Base-by-base conservation (phyloP, 2,888 invertebrate genomes). In the Aleiodes alternator region DNA sequence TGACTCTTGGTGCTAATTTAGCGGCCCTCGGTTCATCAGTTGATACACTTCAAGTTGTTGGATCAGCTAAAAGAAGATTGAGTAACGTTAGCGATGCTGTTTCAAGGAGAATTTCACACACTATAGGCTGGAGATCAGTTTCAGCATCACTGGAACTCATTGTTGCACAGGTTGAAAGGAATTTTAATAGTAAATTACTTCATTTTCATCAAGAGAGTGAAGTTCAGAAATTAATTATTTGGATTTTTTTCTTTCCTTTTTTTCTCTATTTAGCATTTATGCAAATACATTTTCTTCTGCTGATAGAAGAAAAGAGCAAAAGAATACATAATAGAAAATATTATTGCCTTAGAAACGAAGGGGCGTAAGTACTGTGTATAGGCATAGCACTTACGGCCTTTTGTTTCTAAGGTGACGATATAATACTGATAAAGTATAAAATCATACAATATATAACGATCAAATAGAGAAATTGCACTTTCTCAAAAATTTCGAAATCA, bases 1-100 rank as follows among this genome's bases (percentile, higher is more conserved):
- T 87, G 8, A 84, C 86, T 6, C 75, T 88, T 48, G 85, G 86
- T 16, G 82, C 85, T 12, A 87, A 86, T 75, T 79, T 87, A 55
- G 82, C 86, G 9, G 81, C 84, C 16, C 82, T 87, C 8, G 81
- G 83, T 8, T 75, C 80, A 38, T 68, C n/a, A 81, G 82, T 61
- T 79, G 84, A 55, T 86, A 84, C 86, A 4, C 81, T 85, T 59
- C 83, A 84, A 3, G 87, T 87, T 4, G 87, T 88, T 12, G 87
- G 85, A n/a, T 87, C 90, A 23, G 89, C 91, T 9, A 87, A 92
- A 16, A 88, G 96, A 50, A 91, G 95, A 53, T 93, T 96, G 85
- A 96, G 96, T 90, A 96, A 95, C 83, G 94, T 94, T 55, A 92
- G 94, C 80, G 94, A 94, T 84, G 92, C 92, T 83, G 95, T 96